Base-by-base conservation (phyloP, 35 echinoderm and acorn worm species). In the Apostichopus californicus region DNA sequence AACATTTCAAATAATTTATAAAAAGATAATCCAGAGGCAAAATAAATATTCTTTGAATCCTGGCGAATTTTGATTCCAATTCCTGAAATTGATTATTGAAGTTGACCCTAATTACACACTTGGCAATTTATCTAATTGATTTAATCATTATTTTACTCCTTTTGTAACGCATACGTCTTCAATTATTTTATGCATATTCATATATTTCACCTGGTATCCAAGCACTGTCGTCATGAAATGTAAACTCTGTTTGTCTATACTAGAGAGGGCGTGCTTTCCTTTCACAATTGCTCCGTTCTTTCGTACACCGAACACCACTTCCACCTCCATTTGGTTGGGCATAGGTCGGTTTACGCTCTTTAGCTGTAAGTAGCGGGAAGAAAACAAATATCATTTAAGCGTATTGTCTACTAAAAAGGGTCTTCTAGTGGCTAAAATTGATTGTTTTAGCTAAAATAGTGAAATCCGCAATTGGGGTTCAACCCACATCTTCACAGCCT, bases 291-390 rank as follows among this genome's bases (percentile, higher is more conserved):
- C 20, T n/a, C 22, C 55, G 17, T 85, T 85, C 7, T 18, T 6
- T n/a, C n/a, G 0, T 59, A 85, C 81, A 22, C 54, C 55, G 23
- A 85, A 85, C 12, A 85, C 81, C 1, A 85, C 57, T 9, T 56
- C 56, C 15, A 85, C 81, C 21, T 85, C 81, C 81, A 85, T 85
- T 52, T 85, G 12, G 22, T 3, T 18, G 17, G 54, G 0, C 17
- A 22, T 60, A 18, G 81, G 81, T 26, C 81, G 28, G 55, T 85
- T 85, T 4, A 85, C 81, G 24, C 81, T 85, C 56, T 85, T 85
- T 5, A 85, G 20, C 81, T 85, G 13, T 18, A 85, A 5, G 34
- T 46, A 46, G 1, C 34, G 3, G 28, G 34, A 46, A 61, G 58
- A 9, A 61, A 61, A 8, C 10, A 61, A 4, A 11, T 61, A 61